Percentiles rank a stretch among this genome's conserved stretches.
Evolutionary conservation across 2,797 vertebrate species (phyloP).

Genomic region (Paratrypauchen microcephalus): DNA sequence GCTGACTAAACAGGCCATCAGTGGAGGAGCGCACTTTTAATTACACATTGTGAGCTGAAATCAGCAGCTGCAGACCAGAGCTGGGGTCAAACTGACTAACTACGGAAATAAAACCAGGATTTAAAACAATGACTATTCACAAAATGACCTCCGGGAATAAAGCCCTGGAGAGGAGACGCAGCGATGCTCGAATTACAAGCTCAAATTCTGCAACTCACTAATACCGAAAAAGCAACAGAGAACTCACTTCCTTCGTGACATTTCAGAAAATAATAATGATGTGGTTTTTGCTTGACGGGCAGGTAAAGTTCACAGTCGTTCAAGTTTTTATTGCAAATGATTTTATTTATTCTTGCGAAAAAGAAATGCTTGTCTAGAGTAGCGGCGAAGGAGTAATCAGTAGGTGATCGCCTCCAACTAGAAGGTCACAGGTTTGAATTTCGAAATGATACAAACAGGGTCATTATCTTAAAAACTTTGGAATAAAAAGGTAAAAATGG

Average conservation of each 20-base stretch:
- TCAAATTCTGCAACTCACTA: not conserved
- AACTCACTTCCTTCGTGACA: not conserved
- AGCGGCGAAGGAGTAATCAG: not conserved
- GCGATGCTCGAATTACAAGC: not conserved
- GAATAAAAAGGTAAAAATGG: too few relatives aligned
- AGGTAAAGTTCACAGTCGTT: not conserved
- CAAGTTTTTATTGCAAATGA: not conserved
- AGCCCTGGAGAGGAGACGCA: not conserved
- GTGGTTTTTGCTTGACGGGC: not conserved
- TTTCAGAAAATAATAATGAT: not conserved
- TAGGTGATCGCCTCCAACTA: not conserved
- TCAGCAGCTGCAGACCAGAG: not conserved
- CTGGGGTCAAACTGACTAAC: not conserved
- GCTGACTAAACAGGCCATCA: not conserved
- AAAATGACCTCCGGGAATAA: not conserved
- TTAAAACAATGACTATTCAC: conserved; percentile 1
- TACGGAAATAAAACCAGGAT: not conserved
- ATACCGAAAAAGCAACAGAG: not conserved
- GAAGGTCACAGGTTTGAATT: not conserved
- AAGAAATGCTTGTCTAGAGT: not conserved
- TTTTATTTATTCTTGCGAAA: not conserved
- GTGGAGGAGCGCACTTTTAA: not conserved
- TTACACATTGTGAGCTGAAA: not conserved
- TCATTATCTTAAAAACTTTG: too few relatives aligned
- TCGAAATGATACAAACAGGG: not conserved